A percentile compares a stretch with the other conserved stretches of the same genome.
Evolutionary conservation across 1,140 invertebrate species (phyloP).

Genomic region (Meteorus sp.): DNA sequence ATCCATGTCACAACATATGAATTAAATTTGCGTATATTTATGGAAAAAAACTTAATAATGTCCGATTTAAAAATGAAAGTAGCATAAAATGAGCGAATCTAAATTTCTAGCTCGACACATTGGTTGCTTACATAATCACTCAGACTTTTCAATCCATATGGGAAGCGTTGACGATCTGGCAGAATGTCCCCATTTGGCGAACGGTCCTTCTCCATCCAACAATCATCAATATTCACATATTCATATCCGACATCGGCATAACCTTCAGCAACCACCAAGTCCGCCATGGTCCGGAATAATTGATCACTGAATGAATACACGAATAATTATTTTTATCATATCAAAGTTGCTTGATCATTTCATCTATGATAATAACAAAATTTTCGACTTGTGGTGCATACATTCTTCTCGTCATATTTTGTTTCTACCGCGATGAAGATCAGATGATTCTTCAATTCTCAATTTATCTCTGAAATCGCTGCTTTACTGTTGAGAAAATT

Average conservation of each 20-base stretch:
- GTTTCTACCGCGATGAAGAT: too few species aligned
- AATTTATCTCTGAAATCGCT: too few species aligned
- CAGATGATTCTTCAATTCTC: too few species aligned
- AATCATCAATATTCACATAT: slow-evolving; percentile 94
- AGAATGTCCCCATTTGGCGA: slow-evolving; percentile 76
- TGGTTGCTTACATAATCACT: slow-evolving; percentile 83
- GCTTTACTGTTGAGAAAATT: too few species aligned
- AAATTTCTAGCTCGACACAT: too few species aligned
- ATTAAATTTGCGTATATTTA: neutral
- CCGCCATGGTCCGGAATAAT: slow-evolving; percentile 89
- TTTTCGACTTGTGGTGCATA: too few species aligned
- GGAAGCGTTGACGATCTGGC: slow-evolving; percentile 85
- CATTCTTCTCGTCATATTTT: too few species aligned
- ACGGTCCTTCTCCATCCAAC: slow-evolving; percentile 86
- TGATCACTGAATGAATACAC: slow-evolving; percentile 72
- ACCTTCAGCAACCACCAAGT: slow-evolving; percentile 85
- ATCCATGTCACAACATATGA: slow-evolving; percentile 1
- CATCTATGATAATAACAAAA: neutral
- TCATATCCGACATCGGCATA: slow-evolving; percentile 89
- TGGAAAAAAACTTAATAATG: neutral
- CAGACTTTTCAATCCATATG: slow-evolving; percentile 87
- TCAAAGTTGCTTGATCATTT: neutral
- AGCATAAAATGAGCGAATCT: slow-evolving; percentile 2
- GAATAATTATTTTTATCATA: slow-evolving; percentile 9
- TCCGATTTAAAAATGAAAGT: slow-evolving; percentile 11